Evolutionary conservation across 2,113 vertebrate genomes (phyloP), one percentile per base, ranked within the genome.

Genomic region (Salminus brasiliensis): DNA sequence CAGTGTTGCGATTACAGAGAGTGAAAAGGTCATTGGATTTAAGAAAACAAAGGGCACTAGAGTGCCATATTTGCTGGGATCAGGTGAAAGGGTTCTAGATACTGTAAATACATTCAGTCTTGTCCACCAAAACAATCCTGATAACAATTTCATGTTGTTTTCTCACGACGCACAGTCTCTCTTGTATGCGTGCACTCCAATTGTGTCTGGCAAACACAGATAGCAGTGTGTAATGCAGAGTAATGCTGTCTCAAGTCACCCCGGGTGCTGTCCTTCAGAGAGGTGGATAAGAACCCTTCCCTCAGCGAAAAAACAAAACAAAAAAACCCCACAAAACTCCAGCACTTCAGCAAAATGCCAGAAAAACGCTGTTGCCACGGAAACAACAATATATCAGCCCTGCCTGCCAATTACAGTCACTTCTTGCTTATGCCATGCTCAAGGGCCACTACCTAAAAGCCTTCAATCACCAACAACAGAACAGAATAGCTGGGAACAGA

Each of bases 161-260:
- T 10, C 2, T 36, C 11, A 1, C 3, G 4, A 55, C 0, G n/a
- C 60, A 47, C 25, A 29, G n/a, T 36, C 47, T 21, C 6, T 45
- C 55, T 32, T 29, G 25, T 30, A 11, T n/a, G 18, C 30, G 36
- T 43, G 16, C 5, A 43, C 15, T 27, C 32, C 9, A n/a, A 2
- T 49, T 39, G 59, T 11, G 59, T 77, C 80, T 78, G 74, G 18
- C 30, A 36, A 23, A 59, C 60, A 59, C 49, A 53, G 80, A 81
- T 81, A 81, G 55, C 39, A 29, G 27, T 43, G n/a, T 13, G 59
- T 41, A 72, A 47, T 23, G 69, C 74, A n/a, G 41, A 72, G 36
- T 63, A 45, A 78, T 27, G 45, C 69, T 55, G 76, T 29, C 52
- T 69, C 53, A 15, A 29, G 70, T 49, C 47, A 73, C 53, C 52